Evolutionary conservation across 2,797 vertebrate genomes (phyloP).

Genomic region (Cuniculus paca): DNA sequence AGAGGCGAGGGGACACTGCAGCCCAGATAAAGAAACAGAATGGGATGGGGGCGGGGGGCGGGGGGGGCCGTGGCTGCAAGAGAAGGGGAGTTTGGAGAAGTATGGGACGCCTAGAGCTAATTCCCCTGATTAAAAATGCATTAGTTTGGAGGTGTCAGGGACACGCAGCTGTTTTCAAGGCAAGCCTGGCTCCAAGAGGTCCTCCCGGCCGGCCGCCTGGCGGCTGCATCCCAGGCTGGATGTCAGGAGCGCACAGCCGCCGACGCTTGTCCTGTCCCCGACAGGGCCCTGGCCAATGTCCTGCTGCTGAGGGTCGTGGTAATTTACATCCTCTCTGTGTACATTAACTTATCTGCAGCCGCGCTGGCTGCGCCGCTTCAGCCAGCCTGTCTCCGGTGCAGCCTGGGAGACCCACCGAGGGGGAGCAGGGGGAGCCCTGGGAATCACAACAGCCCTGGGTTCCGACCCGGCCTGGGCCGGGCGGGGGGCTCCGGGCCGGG

Average conservation of each 20-base stretch:
- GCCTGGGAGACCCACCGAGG: constrained; percentile 91
- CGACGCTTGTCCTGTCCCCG: constrained; percentile 95
- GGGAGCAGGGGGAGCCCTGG: constrained; percentile 87
- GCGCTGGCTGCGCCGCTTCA: constrained; percentile 95
- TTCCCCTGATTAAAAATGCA: constrained; percentile 90
- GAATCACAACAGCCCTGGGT: constrained; percentile 91
- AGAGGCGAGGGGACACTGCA: constrained; percentile 65
- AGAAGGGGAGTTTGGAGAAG: constrained; percentile 83
- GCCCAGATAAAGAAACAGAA: constrained; percentile 82
- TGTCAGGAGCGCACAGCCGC: constrained; percentile 88
- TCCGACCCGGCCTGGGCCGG: not conserved
- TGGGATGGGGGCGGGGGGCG: constrained; percentile 50
- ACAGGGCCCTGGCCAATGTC: constrained; percentile 99
- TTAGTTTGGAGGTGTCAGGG: constrained; percentile 91
- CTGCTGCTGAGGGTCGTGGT: constrained; percentile 97
- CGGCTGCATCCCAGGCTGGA: constrained; percentile 87
- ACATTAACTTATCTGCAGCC: constrained; percentile 99
- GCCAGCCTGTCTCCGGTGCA: constrained; percentile 98
- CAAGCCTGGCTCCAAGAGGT: constrained; percentile 92
- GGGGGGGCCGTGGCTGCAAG: constrained; percentile 71
- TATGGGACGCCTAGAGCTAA: constrained; percentile 84
- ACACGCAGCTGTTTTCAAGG: constrained; percentile 91
- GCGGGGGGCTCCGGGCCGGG: not conserved
- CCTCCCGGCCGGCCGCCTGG: constrained; percentile 88
- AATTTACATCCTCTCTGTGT: constrained; percentile 96